A percentile compares a stretch with the other conserved stretches of the same genome.
These are phyloP conservation scores for Antigone vipio DNA, from an alignment of 2,113 vertebrate genomes.

Conservation along the genomic window DNA sequence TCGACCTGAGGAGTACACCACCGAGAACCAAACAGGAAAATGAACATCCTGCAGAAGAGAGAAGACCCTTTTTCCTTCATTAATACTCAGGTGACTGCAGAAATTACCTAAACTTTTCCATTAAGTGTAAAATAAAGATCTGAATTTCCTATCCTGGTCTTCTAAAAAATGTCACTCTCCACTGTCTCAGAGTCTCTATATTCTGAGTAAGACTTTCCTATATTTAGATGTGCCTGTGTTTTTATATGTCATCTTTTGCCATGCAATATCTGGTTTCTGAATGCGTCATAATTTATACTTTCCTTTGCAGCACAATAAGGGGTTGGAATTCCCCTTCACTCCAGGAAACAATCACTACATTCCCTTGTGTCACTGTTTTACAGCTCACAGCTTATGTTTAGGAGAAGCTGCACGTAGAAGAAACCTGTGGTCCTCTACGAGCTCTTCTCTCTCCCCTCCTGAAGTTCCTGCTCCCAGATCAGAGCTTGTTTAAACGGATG, in stretches of 20 bases:
- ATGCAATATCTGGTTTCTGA: not conserved
- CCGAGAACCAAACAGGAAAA: not conserved
- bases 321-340: not conserved
- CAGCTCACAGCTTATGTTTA: not conserved
- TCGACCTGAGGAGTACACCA: not conserved
- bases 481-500: not conserved
- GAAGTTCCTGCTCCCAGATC: not conserved
- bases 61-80: not conserved
- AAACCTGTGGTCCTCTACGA: not conserved
- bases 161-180: not conserved
- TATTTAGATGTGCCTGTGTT: not conserved
- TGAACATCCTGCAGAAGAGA: not conserved
- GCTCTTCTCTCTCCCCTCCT: not conserved
- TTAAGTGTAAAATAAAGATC: not conserved
- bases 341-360: fast-evolving
- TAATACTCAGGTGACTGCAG: not conserved
- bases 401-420: not conserved
- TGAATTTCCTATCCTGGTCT: not conserved
- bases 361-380: not conserved
- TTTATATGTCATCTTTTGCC: not conserved
- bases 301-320: not conserved
- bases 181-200: not conserved
- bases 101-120: not conserved
- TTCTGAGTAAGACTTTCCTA: not conserved
- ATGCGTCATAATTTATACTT: not conserved